Base-by-base conservation (phyloP, 2,888 invertebrate species). In the Troides oblongomaculatus region DNA sequence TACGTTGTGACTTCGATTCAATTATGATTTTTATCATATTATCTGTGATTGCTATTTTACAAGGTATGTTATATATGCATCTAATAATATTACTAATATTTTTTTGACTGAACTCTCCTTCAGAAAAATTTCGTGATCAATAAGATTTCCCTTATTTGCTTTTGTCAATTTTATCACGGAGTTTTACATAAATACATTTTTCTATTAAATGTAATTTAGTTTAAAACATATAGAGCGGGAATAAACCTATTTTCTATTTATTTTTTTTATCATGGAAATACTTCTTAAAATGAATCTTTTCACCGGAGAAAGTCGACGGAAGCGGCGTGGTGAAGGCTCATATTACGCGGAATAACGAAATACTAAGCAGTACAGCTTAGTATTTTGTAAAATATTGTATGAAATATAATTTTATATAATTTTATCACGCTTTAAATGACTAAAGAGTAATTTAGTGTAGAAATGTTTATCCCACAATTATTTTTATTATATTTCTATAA, bases 21-120 rank as follows among this genome's bases (percentile, higher is more conserved):
- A 75, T 72, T 67, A 84, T 84, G 83, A 71, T 74, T 72, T 70
- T 79, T 69, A 68, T 77, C 66, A 69, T 83, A 72, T 74, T 74
- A 67, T 70, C 85, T 68, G 81, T 83, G 74, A 77, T 87, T 72
- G 82, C 81, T 72, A 74, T 88, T 77, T 81, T 85, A 75, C 87
- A 88, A 87, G 90, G 90, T 90, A 87, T 56, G 84, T 81, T 18
- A 30, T 59, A 18, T 46, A 5, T 50, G 5, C 17, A 50, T 50
- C 39, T 39, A 39, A 10, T 39, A 39, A 39, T 39, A 36, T 8
- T 36, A 39, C 39, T 39, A 39, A 39, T 39, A 39, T 10, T 10
- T 10, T 39, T 39, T 10, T 10, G 10, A 10, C 10, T 39, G 39
- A 10, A 39, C 10, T 8, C 39, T 39, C 39, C 10, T 8, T 39